Evolutionary conservation across 2,113 vertebrate genomes (phyloP).

Genomic region (Macrotus californicus): DNA sequence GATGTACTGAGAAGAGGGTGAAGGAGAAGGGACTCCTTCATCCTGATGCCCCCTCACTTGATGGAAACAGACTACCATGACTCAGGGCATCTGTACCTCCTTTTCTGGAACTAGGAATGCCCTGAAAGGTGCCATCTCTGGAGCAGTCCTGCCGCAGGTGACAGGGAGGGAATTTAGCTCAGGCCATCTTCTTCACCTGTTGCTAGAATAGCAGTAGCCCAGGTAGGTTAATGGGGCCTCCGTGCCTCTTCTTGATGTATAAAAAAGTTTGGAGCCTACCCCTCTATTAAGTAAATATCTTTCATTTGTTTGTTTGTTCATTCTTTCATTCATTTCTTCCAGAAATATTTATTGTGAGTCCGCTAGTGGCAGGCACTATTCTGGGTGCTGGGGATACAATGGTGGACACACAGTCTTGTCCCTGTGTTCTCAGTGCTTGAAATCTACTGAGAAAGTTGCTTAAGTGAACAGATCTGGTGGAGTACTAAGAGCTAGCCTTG

Average conservation of each 20-base stretch:
- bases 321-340: background rate
- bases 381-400: background rate
- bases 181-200: background rate
- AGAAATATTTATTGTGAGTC: background rate
- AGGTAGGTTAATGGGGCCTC: background rate
- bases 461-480: background rate
- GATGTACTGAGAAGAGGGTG: background rate
- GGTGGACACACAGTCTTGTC: background rate
- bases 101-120: background rate
- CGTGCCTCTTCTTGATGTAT: background rate
- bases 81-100: background rate
- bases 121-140: background rate
- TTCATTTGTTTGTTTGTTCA: background rate
- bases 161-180: background rate
- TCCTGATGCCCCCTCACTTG: background rate
- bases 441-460: background rate
- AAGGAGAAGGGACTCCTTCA: background rate
- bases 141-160: background rate
- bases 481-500: background rate
- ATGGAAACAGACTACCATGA: background rate
- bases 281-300: background rate
- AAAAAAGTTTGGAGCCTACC: background rate
- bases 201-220: background rate
- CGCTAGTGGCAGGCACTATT: background rate
- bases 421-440: background rate